phyloP scores from a whole-genome alignment of 2,113 vertebrate species.

The Ctenomys sociabilis region DNA sequence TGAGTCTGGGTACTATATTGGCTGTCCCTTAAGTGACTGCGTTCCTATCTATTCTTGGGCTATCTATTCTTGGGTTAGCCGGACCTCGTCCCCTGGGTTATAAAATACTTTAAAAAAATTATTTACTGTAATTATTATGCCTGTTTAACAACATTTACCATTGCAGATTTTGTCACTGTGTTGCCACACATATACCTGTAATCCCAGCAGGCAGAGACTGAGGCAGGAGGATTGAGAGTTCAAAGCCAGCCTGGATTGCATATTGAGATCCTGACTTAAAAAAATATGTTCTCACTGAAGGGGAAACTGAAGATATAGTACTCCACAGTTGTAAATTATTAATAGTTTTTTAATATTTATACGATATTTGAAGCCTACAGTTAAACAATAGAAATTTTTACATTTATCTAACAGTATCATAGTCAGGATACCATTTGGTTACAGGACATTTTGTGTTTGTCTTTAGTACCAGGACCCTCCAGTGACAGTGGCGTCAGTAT shows the following conservation, averaged over 20 bases:
- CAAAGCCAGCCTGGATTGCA: background rate
- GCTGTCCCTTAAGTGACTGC: background rate
- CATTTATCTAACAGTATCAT: background rate
- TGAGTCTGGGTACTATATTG: background rate
- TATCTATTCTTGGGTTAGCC: background rate
- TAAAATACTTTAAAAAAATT: background rate
- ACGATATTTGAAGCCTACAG: slow-evolving; percentile 18
- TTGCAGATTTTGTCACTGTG: no score
- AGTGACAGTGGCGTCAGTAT: slow-evolving; percentile 89
- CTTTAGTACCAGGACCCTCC: slow-evolving; percentile 93
- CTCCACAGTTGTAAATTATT: slow-evolving; percentile 10
- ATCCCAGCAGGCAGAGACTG: background rate
- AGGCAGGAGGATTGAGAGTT: background rate
- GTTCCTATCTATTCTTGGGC: background rate
- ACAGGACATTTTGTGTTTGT: slow-evolving; percentile 71
- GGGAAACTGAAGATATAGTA: slow-evolving; percentile 30
- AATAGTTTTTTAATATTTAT: background rate
- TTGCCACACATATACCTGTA: background rate
- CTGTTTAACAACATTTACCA: background rate
- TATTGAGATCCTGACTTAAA: background rate
- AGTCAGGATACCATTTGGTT: background rate
- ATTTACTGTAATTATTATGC: slow-evolving; percentile 41
- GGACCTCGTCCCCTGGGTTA: background rate
- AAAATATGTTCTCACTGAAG: slow-evolving; percentile 13
- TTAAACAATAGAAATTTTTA: slow-evolving; percentile 56